phyloP scores from a whole-genome alignment of 2,797 vertebrate genomes.

The Hirundo rustica region DNA sequence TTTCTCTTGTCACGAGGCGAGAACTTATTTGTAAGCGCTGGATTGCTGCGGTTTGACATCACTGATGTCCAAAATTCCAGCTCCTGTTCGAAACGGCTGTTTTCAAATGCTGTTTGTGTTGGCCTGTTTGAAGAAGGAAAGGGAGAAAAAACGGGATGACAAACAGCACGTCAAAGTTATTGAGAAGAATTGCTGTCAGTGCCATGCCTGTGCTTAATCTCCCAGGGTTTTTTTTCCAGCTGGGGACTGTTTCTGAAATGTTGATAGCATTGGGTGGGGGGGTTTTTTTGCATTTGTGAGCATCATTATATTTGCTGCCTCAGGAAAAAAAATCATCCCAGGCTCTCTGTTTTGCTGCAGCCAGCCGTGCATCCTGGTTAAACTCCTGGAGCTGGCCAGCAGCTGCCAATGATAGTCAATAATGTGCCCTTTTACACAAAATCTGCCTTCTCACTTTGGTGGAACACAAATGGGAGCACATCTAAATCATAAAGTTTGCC shows the following conservation, averaged over 20 bases:
- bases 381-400: not conserved
- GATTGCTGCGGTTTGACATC: not conserved
- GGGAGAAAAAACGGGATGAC: not conserved
- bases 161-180: not conserved
- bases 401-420: slow-evolving; percentile 30
- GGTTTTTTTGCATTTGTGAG: not conserved
- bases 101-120: slow-evolving; percentile 26
- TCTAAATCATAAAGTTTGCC: not conserved
- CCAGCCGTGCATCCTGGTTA: slow-evolving; percentile 2
- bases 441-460: not conserved
- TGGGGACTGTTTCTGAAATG: not conserved
- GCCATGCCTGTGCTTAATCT: slow-evolving; percentile 1
- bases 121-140: not conserved
- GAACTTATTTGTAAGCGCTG: not conserved
- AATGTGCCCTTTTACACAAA: slow-evolving; percentile 10
- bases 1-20: not conserved
- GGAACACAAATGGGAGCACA: not conserved
- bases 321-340: not conserved
- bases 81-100: not conserved
- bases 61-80: not conserved
- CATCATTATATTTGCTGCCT: not conserved
- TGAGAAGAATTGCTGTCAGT: slow-evolving; percentile 14
- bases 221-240: not conserved
- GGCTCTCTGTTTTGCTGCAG: not conserved
- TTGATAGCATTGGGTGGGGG: not conserved